Base-by-base conservation (phyloP, 2,113 vertebrate species). In the Ailuropoda melanoleuca region DNA sequence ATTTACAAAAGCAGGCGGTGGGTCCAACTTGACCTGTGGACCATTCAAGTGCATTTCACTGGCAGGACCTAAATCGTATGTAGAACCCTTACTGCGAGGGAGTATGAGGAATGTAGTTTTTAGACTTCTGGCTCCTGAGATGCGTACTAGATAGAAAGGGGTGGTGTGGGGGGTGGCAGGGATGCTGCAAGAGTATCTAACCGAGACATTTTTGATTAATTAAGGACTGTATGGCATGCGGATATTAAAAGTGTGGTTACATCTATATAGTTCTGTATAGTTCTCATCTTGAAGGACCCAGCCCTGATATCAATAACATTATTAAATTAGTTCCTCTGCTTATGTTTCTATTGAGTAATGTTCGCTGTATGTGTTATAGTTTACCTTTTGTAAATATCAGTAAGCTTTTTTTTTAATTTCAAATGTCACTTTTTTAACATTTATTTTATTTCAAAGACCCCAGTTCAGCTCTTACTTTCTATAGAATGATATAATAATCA, bases 391-490 rank as follows among this genome's bases (percentile, higher is more conserved):
- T 77, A 86, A 90, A 34, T 90, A 95, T 56, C 50, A 70, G 17
- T 68, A 90, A 78, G 3, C 72, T 46, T 64, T 77, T 87, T 87
- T 88, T 89, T 23, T 17, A 39, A 43, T 77, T 91, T 66, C 74
- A 81, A 31, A 68, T 75, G 34, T 66, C 58, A 88, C 23, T 55
- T 23, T 29, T 68, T 91, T 85, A 77, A 88, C 88, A n/a, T 50
- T 64, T 39, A 94, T 89, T 96, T 88, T 17, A 46, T 95, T 91
- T 92, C 70, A 85, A 88, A 89, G 43, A 84, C 62, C 12, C 10
- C 80, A 4, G 21, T n/a, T 90, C 18, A 60, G 13, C 60, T 55
- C 50, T 80, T 84, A 70, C 6, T 60, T 93, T 75, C 48, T 88
- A 0, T 56, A 29, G 87, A 60, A 55, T 62, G 39, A 48, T 87